These are phyloP conservation scores for Chelon labrosus DNA, from an alignment of 2,797 vertebrate genomes.

Conservation along the genomic window DNA sequence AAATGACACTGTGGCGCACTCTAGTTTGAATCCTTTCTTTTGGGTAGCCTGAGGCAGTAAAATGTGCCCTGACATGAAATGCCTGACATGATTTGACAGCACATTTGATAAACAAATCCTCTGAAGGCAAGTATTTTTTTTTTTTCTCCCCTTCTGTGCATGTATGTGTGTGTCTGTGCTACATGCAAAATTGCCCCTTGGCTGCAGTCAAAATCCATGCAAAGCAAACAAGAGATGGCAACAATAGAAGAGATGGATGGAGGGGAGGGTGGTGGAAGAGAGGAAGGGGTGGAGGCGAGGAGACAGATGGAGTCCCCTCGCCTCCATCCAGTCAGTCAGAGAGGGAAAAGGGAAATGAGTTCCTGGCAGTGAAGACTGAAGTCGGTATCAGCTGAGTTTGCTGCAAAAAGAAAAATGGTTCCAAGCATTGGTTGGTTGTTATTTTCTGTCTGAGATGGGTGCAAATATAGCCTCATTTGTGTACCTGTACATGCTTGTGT, in stretches of 20 bases:
- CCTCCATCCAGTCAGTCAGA: conserved; percentile 49
- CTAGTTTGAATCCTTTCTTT: conserved; percentile 68
- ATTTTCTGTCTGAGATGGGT: conserved; percentile 35
- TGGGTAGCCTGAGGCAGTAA: conserved; percentile 67
- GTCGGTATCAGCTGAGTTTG: conserved; percentile 55
- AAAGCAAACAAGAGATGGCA: conserved; percentile 84
- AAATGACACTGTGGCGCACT: conserved; percentile 63
- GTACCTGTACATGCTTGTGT: conserved; percentile 40
- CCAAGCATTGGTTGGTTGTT: conserved; percentile 34
- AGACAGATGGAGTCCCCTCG: conserved; percentile 64
- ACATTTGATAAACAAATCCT: conserved; percentile 85
- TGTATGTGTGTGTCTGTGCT: conserved; percentile 55
- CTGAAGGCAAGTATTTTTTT: conserved; percentile 72
- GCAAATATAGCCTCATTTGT: conserved; percentile 59
- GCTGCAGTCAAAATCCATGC: conserved; percentile 86
- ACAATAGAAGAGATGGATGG: conserved; percentile 76
- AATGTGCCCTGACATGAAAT: conserved; percentile 75
- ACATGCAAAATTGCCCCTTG: conserved; percentile 83
- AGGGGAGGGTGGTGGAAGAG: conserved; percentile 9
- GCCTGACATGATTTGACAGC: conserved; percentile 83
- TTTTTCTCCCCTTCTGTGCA: conserved; percentile 34
- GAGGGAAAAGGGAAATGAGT: conserved; percentile 64
- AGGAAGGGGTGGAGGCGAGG: conserved; percentile 66
- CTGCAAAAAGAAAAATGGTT: conserved; percentile 46
- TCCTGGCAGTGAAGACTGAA: conserved; percentile 65